Conservation (phyloP, 2,888 invertebrate species). For the Cephus sareptanus region DNA sequence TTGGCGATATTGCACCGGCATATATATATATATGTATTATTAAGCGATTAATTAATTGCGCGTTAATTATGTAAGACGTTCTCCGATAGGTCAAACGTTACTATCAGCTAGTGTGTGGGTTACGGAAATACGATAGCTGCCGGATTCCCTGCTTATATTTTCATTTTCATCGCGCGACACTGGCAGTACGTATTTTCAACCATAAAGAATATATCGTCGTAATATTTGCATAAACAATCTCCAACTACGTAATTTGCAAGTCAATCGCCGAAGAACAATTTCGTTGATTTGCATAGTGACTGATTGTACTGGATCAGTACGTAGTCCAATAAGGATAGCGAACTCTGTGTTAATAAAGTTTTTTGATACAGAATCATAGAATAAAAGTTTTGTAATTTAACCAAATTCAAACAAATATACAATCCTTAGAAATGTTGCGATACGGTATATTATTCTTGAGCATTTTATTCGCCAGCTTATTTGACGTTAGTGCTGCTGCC, state of each 20-base stretch:
- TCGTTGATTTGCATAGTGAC: background rate
- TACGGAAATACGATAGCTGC: slow-evolving; percentile 13
- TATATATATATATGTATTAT: too few relatives aligned
- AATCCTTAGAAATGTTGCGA: background rate
- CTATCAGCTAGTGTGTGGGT: slow-evolving; percentile 10
- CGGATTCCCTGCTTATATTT: background rate
- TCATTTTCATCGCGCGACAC: background rate
- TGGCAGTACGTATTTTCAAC: background rate
- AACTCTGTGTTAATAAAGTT: background rate
- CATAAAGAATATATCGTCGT: background rate
- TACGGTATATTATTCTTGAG: background rate
- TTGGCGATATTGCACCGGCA: background rate
- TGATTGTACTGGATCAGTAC: background rate
- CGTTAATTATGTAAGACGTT: background rate
- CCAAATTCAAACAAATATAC: background rate
- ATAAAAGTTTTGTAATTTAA: background rate
- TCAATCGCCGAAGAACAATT: background rate
- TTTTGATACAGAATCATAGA: background rate
- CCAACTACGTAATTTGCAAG: background rate
- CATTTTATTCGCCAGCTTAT: background rate
- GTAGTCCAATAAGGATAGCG: background rate
- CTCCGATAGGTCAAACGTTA: background rate
- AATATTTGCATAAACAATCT: background rate
- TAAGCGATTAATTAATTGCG: background rate
- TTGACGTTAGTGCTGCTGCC: background rate